Percentiles rank a stretch among this genome's conserved stretches.
Evolutionary conservation across 2,888 invertebrate genomes (phyloP).

Genomic region (Macrosoma leucophasiata): DNA sequence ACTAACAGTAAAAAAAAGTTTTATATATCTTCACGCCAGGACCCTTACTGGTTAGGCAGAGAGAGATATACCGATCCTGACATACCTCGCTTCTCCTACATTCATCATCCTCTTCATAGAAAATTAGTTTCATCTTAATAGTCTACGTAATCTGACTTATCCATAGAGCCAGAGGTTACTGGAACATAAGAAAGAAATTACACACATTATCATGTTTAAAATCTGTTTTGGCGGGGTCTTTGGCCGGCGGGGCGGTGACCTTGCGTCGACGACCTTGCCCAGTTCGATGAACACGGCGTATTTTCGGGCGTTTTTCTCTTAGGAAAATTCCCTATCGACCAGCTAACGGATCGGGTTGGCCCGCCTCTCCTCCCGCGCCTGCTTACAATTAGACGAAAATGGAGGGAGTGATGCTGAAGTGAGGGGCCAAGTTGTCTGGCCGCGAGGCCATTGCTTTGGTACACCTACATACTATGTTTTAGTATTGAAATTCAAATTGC

Average conservation of each 20-base stretch:
- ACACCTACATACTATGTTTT: conserved; percentile 35
- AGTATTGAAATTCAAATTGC: conserved; percentile 26
- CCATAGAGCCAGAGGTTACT: no score
- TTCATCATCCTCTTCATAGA: no score
- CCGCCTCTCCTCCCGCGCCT: conserved; percentile 28
- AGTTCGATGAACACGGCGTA: conserved; percentile 48
- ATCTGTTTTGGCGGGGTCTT: conserved; percentile 46
- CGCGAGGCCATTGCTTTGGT: conserved; percentile 50
- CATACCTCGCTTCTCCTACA: no score
- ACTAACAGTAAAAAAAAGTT: no score
- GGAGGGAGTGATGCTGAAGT: conserved; percentile 3
- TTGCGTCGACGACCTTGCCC: conserved; percentile 57
- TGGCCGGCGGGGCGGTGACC: conserved; percentile 50
- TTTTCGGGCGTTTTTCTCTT: conserved; percentile 65
- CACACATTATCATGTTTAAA: no score
- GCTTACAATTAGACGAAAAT: conserved; percentile 1
- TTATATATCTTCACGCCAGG: no score
- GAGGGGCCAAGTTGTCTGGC: conserved; percentile 35
- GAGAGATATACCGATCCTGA: no score
- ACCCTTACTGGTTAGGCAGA: no score
- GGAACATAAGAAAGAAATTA: no score
- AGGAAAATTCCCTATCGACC: conserved; percentile 55
- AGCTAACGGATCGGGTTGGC: no score
- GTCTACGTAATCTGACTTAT: no score
- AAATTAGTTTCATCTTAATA: no score